Evolutionary conservation across 2,113 vertebrate species (phyloP), one percentile per base, ranked within the genome.

Genomic region (Podilymbus podiceps): DNA sequence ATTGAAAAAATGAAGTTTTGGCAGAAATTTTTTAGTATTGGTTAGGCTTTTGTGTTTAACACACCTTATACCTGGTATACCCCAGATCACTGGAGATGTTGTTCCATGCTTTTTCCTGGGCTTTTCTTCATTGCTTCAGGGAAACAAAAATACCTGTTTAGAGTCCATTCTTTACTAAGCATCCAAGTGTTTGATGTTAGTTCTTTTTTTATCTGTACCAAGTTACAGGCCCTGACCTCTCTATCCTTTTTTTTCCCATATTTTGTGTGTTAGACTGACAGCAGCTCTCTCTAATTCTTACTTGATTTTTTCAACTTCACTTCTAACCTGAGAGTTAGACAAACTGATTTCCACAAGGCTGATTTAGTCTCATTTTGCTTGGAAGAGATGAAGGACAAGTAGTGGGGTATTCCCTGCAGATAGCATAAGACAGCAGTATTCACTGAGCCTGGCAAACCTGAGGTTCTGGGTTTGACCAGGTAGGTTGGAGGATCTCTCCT

Each of bases 391-490:
- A 71, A 84, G 50, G 10, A 67, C 53, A 7, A 50, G 19, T 53
- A 17, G 31, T 53, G 63, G 18, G 35, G 15, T 75, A 25, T 50
- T 79, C 11, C 28, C 55, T 80, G 28, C 3, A 3, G 52, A 4
- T 75, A 16, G 9, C 47, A 1, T 35, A 69, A 76, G 47, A 27
- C 18, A 38, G 7, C 40, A 44, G 25, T 44, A n/a, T 62, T 86
- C 78, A 84, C 25, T 40, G 73, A 81, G 30, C 40, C 86, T 94
- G 85, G 56, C 64, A 80, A 60, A 93, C 52, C 72, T 55, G 58
- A 44, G 40, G 16, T 86, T 90, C 90, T 93, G n/a, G 66, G 33
- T 97, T 96, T 95, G 69, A 56, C 64, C 76, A 58, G 33, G 31
- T 49, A 12, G 35, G 33, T 71, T 88, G 47, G 64, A 58, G 69